Evolutionary conservation across 2,797 vertebrate species (phyloP).

Genomic region (Propithecus deckenii): DNA sequence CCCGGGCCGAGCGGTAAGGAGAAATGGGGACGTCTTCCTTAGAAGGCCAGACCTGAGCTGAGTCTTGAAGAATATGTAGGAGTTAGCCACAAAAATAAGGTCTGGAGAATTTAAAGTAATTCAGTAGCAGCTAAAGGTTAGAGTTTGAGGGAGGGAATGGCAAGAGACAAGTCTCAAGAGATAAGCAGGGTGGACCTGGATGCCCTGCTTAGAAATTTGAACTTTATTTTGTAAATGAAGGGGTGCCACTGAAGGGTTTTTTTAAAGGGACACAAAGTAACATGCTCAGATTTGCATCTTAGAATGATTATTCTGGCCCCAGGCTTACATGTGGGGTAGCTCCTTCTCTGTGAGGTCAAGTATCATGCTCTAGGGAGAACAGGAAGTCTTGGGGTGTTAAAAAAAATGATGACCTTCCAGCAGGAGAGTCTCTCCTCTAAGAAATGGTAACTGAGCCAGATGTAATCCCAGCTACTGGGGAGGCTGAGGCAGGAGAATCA

Average conservation of each 20-base stretch:
- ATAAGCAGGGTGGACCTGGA: not conserved
- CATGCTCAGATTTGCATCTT: not conserved
- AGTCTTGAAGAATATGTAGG: not conserved
- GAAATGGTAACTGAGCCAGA: not conserved
- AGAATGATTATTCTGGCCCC: not conserved
- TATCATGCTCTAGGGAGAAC: not conserved
- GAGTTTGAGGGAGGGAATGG: not conserved
- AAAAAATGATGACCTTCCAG: not conserved
- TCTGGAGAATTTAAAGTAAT: not conserved
- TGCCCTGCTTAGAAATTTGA: not conserved
- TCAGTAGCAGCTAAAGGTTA: not conserved
- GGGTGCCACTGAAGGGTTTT: not conserved
- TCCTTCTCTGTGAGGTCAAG: not conserved
- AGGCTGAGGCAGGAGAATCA: not conserved
- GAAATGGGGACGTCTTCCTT: not conserved
- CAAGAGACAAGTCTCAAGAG: not conserved
- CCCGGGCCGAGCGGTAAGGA: not conserved
- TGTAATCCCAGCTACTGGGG: not conserved
- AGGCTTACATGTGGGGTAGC: not conserved
- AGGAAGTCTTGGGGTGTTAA: not conserved
- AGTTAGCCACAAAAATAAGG: not conserved
- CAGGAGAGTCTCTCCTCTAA: not conserved
- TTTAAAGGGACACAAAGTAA: not conserved
- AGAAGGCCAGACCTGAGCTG: not conserved
- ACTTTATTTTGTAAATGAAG: slow-evolving; percentile 27